A percentile compares a stretch with the other conserved stretches of the same genome.
These are phyloP conservation scores for Cyrtorhinus lividipennis DNA, from an alignment of 1,140 invertebrate genomes.

Conservation along the genomic window DNA sequence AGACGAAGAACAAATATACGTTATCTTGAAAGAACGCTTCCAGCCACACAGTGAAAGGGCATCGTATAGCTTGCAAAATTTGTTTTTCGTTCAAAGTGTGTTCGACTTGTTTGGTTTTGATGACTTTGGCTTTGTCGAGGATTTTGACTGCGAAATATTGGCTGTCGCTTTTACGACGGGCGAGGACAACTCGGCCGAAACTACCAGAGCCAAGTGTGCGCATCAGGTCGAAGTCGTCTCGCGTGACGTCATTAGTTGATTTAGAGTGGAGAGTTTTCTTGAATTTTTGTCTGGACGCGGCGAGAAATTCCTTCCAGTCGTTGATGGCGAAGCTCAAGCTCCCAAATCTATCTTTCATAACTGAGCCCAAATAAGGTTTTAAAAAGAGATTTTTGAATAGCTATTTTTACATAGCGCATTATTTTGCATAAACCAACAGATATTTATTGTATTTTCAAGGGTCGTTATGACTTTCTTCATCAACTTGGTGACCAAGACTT, in stretches of 20 bases:
- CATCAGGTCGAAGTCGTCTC: conserved; percentile 37
- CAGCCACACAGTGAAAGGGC: conserved; percentile 69
- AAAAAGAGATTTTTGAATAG: no score
- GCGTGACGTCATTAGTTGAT: background rate
- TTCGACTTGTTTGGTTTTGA: conserved; percentile 70
- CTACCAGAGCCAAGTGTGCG: conserved; percentile 77
- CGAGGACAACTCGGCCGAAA: conserved; percentile 76
- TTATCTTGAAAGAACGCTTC: conserved; percentile 77
- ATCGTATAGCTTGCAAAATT: conserved; percentile 61
- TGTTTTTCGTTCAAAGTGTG: conserved; percentile 77
- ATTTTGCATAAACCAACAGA: no score
- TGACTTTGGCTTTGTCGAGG: conserved; percentile 71
- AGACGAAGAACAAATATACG: conserved; percentile 65
- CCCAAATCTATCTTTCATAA: background rate
- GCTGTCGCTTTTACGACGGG: conserved; percentile 41
- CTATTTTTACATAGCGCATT: no score
- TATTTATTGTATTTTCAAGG: no score
- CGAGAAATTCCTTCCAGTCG: conserved; percentile 2
- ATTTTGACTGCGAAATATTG: conserved; percentile 80
- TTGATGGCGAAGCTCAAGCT: background rate
- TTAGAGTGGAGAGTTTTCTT: background rate
- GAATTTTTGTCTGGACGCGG: background rate
- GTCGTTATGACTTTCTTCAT: no score
- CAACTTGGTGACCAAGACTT: no score
- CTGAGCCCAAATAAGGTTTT: no score